Percentiles rank a stretch among this genome's conserved stretches.
Evolutionary conservation across 2,888 invertebrate species (phyloP).

Genomic region (Idaea aversata): DNA sequence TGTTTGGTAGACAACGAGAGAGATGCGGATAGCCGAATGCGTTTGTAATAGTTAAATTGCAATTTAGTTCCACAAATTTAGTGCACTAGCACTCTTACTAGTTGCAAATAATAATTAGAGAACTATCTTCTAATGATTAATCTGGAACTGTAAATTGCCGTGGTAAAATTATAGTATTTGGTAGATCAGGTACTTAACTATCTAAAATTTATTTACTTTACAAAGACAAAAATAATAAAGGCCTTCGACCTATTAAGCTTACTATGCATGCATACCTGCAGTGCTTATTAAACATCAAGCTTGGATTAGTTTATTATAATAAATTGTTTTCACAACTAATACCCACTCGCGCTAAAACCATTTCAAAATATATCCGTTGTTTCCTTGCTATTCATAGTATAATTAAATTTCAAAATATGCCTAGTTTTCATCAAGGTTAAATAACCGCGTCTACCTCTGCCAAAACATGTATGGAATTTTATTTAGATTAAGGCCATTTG

Average conservation of each 20-base stretch:
- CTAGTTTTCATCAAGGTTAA: background rate
- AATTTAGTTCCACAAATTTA: background rate
- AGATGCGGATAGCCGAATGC: conserved; percentile 7
- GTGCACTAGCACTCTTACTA: background rate
- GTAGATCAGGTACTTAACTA: too few species aligned
- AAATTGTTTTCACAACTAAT: background rate
- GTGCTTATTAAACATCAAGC: background rate
- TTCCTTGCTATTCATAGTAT: background rate
- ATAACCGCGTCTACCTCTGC: background rate
- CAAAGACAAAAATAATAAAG: background rate
- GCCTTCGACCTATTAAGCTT: background rate
- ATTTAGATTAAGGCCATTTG: conserved; percentile 28
- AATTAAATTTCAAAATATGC: background rate
- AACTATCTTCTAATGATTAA: too few species aligned
- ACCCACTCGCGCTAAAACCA: background rate
- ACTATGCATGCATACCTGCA: background rate
- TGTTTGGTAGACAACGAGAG: background rate
- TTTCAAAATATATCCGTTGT: background rate
- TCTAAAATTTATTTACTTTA: too few species aligned
- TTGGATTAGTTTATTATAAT: background rate
- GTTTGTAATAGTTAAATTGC: conserved; percentile 5
- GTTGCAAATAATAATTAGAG: too few species aligned
- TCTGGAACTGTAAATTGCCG: too few species aligned
- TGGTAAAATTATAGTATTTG: too few species aligned
- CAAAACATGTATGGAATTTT: conserved; percentile 6